A percentile compares a stretch with the other conserved stretches of the same genome.
phyloP scores from a whole-genome alignment of 2,888 invertebrate genomes.

The Platycheirus rosarum region DNA sequence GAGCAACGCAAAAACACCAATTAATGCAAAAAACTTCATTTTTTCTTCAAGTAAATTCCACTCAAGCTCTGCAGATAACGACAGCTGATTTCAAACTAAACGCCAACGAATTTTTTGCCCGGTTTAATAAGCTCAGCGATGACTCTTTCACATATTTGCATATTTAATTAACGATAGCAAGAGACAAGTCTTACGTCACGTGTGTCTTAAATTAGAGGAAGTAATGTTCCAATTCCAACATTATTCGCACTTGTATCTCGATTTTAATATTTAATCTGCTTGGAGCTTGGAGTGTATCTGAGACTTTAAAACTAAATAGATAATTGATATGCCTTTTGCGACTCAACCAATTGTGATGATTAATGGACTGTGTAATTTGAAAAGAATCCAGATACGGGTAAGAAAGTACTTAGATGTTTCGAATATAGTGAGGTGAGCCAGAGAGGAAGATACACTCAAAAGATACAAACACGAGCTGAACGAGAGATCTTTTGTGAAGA shows the following conservation, averaged over 20 bases:
- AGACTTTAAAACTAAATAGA: slow-evolving; percentile 21
- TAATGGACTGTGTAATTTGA: slow-evolving; percentile 53
- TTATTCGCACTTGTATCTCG: slow-evolving; percentile 23
- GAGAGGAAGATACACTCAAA: neutral
- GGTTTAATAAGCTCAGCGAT: slow-evolving; percentile 19
- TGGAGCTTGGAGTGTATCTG: neutral
- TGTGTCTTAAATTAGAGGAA: slow-evolving; percentile 45
- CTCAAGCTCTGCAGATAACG: slow-evolving; percentile 31
- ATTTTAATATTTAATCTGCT: neutral
- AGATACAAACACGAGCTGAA: neutral
- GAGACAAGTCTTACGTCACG: slow-evolving; percentile 32
- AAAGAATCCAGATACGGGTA: slow-evolving; percentile 8
- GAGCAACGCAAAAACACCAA: slow-evolving; percentile 70
- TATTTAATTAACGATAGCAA: slow-evolving; percentile 61
- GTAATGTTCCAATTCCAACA: slow-evolving; percentile 27
- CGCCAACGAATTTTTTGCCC: neutral
- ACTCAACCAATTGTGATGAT: slow-evolving; percentile 35
- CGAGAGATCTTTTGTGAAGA: slow-evolving; percentile 18
- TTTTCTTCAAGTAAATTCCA: slow-evolving; percentile 63
- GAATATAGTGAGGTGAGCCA: neutral
- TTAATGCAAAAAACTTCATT: slow-evolving; percentile 77
- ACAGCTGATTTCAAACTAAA: slow-evolving; percentile 54
- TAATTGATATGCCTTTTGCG: slow-evolving; percentile 60
- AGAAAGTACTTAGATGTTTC: neutral
- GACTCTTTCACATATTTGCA: slow-evolving; percentile 56